Percentiles rank a stretch among this genome's conserved stretches.
phyloP scores from a whole-genome alignment of 2,797 vertebrate species.

The Acanthurus lineatus region DNA sequence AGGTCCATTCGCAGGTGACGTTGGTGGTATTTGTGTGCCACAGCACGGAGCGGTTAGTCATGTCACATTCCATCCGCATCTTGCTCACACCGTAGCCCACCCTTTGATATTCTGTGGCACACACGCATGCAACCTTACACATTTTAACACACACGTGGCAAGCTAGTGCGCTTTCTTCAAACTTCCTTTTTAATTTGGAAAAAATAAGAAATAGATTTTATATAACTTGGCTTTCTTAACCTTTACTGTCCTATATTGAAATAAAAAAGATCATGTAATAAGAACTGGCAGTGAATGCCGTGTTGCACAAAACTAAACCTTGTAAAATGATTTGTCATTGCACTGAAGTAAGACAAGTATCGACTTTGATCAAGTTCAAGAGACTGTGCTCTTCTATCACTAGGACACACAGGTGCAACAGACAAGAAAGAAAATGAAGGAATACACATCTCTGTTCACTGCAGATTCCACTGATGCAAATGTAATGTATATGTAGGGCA shows the following conservation, averaged over 20 bases:
- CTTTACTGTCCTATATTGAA: background rate
- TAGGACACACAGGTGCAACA: background rate
- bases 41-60: conserved; percentile 55
- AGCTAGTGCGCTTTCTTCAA: background rate
- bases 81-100: conserved; percentile 36
- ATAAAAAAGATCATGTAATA: background rate
- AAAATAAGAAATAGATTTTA: background rate
- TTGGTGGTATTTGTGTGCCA: conserved; percentile 60
- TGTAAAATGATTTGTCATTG: background rate
- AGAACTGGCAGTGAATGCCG: background rate
- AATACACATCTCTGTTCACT: background rate
- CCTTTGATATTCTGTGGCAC: conserved; percentile 48
- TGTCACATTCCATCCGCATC: conserved; percentile 72
- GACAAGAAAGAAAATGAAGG: background rate
- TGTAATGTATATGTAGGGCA: background rate
- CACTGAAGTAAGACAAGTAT: background rate
- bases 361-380: background rate
- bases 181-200: background rate
- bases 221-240: background rate
- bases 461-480: background rate
- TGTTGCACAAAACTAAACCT: background rate
- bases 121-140: conserved; percentile 25
- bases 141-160: background rate
- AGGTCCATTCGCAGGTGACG: conserved; percentile 55
- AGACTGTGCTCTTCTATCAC: background rate